Base-by-base conservation (phyloP, 2,888 invertebrate genomes). In the Theodoxus fluviatilis region DNA sequence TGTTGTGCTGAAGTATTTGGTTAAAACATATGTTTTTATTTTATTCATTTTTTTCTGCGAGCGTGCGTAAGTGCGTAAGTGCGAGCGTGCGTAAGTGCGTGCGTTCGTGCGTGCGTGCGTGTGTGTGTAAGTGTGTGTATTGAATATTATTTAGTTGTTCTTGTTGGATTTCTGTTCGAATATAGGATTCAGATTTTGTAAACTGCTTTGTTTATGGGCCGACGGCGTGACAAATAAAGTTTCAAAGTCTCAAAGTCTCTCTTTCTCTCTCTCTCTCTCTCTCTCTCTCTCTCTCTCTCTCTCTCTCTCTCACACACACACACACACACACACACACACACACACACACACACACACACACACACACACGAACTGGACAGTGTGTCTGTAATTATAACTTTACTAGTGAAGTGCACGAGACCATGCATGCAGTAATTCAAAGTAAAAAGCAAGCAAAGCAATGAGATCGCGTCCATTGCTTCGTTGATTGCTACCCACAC, bases 231-330 rank as follows among this genome's bases (percentile, higher is more conserved):
- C 15, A 43, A 43, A 15, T 43, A 12, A 15, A 7, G 7, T 43
- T 15, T 43, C 9, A 12, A 12, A 15, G 7, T 12, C 43, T 7
- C 15, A 12, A 12, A 7, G 15, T 15, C 43, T 43, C 9, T 7
- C 18, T 28, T 7, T 37, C 33, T 68, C 47, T 43, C 9, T 31
- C 49, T 61, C 35, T 31, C 61, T 68, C 47, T 61, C 40, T 65
- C 43, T 65, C 43, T 67, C 33, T 67, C 37, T 28, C 25, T 52
- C 49, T 67, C 52, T 67, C 28, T 28, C 22, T 67, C 37, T 52
- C 49, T 49, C 59, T 52, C 3, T 15, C 31, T 37, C 40, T 55
- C n/a, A n/a, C n/a, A n/a, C n/a, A n/a, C n/a, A n/a, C n/a, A n/a
- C n/a, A n/a, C n/a, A n/a, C n/a, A n/a, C n/a, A n/a, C n/a, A n/a